phyloP scores from a whole-genome alignment of 2,113 vertebrate species.

The Papio anubis region DNA sequence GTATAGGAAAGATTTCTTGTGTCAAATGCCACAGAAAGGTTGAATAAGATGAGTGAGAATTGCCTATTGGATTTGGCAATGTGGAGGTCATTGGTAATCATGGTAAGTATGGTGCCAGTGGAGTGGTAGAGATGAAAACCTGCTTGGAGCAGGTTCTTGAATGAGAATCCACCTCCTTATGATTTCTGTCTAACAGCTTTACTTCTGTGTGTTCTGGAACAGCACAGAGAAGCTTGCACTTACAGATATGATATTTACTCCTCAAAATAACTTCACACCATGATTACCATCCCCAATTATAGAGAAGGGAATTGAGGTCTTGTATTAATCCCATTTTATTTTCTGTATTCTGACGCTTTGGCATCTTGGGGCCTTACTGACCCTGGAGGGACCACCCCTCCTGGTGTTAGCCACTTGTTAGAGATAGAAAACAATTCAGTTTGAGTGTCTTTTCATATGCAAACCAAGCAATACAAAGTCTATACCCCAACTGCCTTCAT shows the following conservation, averaged over 20 bases:
- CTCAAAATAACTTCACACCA: neutral
- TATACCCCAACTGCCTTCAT: neutral
- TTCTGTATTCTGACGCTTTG: neutral
- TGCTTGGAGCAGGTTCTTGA: neutral
- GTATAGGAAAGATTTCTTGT: neutral
- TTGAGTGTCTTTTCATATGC: neutral
- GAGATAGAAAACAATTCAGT: neutral
- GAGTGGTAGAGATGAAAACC: neutral
- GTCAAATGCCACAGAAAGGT: neutral
- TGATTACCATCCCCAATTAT: neutral
- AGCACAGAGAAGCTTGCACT: neutral
- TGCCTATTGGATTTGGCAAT: neutral
- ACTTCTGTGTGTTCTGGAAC: neutral
- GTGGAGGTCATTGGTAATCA: neutral
- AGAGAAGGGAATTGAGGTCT: neutral
- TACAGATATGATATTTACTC: neutral
- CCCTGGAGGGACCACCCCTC: neutral
- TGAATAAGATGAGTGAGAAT: neutral
- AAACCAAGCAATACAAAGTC: neutral
- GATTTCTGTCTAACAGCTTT: neutral
- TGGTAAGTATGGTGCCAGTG: neutral
- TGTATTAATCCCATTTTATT: neutral
- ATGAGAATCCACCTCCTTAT: neutral
- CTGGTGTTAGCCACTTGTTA: neutral
- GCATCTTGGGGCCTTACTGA: neutral